phyloP scores from a whole-genome alignment of 2,113 vertebrate species.

The Etia nguti region DNA sequence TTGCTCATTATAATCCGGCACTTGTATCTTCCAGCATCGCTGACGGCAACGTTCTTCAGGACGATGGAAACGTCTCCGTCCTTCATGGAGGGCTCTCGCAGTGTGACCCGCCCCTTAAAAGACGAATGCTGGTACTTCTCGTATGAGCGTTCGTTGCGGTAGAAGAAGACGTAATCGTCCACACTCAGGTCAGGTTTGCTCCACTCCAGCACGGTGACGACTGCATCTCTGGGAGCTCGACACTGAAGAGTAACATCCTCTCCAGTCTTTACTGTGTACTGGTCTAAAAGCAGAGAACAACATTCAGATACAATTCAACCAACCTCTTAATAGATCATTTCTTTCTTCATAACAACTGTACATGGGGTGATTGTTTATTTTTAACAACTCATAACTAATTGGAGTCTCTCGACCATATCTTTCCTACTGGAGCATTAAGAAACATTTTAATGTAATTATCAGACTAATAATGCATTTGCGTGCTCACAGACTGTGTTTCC shows the following conservation, averaged over 20 bases:
- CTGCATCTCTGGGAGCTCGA: neutral
- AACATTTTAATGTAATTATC: fast-evolving
- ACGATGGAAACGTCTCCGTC: neutral
- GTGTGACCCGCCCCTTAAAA: neutral
- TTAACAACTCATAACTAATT: too few relatives aligned
- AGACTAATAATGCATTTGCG: fast-evolving
- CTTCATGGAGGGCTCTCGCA: neutral
- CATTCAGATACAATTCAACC: neutral
- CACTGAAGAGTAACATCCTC: neutral
- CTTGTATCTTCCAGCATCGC: neutral
- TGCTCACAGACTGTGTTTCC: neutral
- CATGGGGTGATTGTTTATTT: fast-evolving
- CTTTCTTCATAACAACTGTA: neutral
- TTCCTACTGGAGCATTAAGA: fast-evolving
- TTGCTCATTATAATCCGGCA: neutral
- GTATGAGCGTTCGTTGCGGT: neutral
- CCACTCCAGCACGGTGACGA: neutral
- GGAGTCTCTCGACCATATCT: fast-evolving
- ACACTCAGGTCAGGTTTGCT: neutral
- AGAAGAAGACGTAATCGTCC: neutral
- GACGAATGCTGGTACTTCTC: neutral
- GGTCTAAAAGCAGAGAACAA: fast-evolving
- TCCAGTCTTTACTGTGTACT: fast-evolving
- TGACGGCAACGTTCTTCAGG: neutral
- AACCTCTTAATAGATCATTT: fast-evolving